Evolutionary conservation across 2,888 invertebrate genomes (phyloP), one percentile per base, ranked within the genome.

Genomic region (Agonopterix subpropinquella): DNA sequence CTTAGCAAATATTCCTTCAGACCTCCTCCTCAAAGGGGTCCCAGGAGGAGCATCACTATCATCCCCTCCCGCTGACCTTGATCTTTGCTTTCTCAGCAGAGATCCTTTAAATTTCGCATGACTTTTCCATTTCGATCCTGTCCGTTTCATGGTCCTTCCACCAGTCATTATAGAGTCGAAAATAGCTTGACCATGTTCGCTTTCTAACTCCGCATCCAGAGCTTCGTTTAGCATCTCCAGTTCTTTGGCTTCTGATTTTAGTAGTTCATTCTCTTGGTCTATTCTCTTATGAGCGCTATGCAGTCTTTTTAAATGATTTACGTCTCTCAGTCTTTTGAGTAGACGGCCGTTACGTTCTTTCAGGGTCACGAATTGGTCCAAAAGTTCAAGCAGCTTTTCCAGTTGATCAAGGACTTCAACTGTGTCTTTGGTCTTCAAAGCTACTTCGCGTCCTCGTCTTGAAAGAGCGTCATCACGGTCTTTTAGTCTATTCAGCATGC

Each of bases 341-440:
- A 95, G 81, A 54, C 90, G 90, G 0, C 90, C 89, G 72, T 95
- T 95, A 56, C 94, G 92, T 62, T 94, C 92, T 56, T 92, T 90
- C 39, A 95, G 77, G 42, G 91, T 90, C 5, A 94, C 86, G 56
- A 95, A 90, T 65, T 95, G 94, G 65, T 96, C 94, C 75, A 96
- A 89, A 36, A 96, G 78, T 53, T 92, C 91, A 61, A 95, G 91
- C 7, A 96, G 86, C 61, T 94, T 94, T 58, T 95, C 95, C 46
- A 96, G 75, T 65, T 96, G 95, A 64, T 95, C 95, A 54, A 96
- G 90, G 0, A 92, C 91, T 58, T 92, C 92, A 9, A 92, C 81
- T 0, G 92, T 90, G 11, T 90, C 90, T 57, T 91, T 84, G 0
- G 90, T 89, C 36, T 85, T 89, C 2, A 87, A 75, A 44, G 92